Evolutionary conservation across 2,888 invertebrate genomes (phyloP).

Genomic region (Scaptomyza polygonia): DNA sequence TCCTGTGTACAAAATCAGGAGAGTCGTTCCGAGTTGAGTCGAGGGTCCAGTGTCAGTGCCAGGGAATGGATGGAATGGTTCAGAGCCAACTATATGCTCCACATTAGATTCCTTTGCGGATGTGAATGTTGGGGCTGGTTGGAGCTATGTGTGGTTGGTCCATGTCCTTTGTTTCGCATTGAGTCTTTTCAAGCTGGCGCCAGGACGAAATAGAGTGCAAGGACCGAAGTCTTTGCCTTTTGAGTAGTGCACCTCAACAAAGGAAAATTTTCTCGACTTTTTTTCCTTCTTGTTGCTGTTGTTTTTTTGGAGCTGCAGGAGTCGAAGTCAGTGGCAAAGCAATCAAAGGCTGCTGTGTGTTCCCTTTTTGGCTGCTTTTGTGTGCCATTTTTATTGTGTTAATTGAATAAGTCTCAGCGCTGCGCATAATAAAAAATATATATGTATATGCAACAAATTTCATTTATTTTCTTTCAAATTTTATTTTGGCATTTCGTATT

Average conservation of each 20-base stretch:
- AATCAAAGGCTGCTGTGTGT: slow-evolving; percentile 47
- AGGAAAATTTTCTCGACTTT: slow-evolving; percentile 30
- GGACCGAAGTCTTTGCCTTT: slow-evolving; percentile 67
- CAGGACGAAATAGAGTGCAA: slow-evolving; percentile 61
- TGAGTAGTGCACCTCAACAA: slow-evolving; percentile 57
- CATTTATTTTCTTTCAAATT: slow-evolving; percentile 21
- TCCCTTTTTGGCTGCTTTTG: slow-evolving; percentile 38
- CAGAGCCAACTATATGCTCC: slow-evolving; percentile 29
- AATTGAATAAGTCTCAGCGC: slow-evolving; percentile 70
- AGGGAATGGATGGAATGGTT: slow-evolving; percentile 14
- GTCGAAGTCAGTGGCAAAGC: slow-evolving; percentile 23
- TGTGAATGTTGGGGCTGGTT: not conserved
- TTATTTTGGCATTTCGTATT: slow-evolving; percentile 1
- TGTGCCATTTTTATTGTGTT: slow-evolving; percentile 66
- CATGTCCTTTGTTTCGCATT: slow-evolving; percentile 41
- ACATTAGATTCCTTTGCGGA: slow-evolving; percentile 39
- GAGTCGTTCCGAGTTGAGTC: slow-evolving; percentile 1
- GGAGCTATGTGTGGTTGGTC: slow-evolving; percentile 21
- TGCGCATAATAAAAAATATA: slow-evolving; percentile 38
- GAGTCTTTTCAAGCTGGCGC: slow-evolving; percentile 22
- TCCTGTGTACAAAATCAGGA: slow-evolving; percentile 52
- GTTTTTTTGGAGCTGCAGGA: not conserved
- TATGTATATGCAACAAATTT: slow-evolving; percentile 59
- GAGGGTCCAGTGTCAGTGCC: slow-evolving; percentile 57
- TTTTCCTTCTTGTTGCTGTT: not conserved